These are phyloP conservation scores for Esox masquinongy DNA, from an alignment of 2,797 vertebrate species.

Conservation along the genomic window DNA sequence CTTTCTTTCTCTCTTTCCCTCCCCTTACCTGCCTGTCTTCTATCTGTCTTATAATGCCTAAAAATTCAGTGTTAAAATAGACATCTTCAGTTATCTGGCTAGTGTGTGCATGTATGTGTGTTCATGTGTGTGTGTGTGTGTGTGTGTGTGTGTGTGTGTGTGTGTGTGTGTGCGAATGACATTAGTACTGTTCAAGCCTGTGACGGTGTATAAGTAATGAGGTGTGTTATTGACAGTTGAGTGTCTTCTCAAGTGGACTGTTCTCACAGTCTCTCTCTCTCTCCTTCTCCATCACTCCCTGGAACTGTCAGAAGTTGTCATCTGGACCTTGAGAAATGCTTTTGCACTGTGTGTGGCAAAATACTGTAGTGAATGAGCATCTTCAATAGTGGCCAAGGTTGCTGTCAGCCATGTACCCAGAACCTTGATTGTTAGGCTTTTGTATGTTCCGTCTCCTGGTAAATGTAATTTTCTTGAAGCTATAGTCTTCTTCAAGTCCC, in stretches of 20 bases:
- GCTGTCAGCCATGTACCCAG: no score
- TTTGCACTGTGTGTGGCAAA: no score
- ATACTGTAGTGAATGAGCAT: no score
- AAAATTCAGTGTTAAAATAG: constrained; percentile 37
- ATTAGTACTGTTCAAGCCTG: constrained; percentile 20
- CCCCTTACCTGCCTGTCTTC: constrained; percentile 1
- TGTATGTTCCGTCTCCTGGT: background rate
- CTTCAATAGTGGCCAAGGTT: no score
- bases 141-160: constrained; percentile 30
- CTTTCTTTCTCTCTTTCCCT: constrained; percentile 19
- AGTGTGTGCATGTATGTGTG: constrained; percentile 39
- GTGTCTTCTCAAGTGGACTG: constrained; percentile 35
- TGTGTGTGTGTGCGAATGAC: constrained; percentile 20
- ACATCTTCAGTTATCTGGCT: constrained; percentile 33
- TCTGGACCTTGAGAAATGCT: no score
- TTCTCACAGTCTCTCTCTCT: constrained; percentile 11
- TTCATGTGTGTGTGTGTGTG: constrained; percentile 33
- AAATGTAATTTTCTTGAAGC: constrained; percentile 37
- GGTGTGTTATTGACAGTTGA: constrained; percentile 47
- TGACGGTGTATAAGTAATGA: constrained; percentile 43
- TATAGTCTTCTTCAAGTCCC: constrained; percentile 24
- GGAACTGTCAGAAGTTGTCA: no score
- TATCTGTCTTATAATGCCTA: constrained; percentile 28
- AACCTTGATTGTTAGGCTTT: no score
- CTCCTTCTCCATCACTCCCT: constrained; percentile 10